Evolutionary conservation across 1,140 invertebrate genomes (phyloP).

Genomic region (Zaprionus ornatus): DNA sequence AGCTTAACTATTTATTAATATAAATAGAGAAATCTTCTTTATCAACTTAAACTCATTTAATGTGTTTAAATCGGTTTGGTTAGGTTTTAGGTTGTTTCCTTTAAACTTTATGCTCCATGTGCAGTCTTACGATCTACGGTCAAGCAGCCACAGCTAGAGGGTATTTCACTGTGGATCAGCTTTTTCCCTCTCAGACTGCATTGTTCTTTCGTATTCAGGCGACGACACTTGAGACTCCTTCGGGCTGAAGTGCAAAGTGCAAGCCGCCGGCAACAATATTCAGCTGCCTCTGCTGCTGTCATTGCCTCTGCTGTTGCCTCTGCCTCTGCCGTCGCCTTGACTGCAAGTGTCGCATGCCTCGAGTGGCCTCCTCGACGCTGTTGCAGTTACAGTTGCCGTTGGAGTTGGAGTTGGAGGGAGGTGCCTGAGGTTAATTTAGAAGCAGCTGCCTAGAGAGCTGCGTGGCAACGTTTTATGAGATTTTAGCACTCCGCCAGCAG

Average conservation of each 20-base stretch:
- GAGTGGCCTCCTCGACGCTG: constrained; percentile 47
- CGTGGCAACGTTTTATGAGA: constrained; percentile 71
- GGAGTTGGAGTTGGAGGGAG: constrained; percentile 16
- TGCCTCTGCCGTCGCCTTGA: constrained; percentile 27
- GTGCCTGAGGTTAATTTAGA: constrained; percentile 71
- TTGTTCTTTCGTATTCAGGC: constrained; percentile 26
- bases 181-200: neutral
- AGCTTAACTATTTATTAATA: too few relatives aligned
- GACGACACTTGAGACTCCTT: constrained; percentile 49
- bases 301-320: constrained; percentile 24
- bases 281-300: constrained; percentile 47
- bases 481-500: constrained; percentile 67
- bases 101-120: too few relatives aligned
- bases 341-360: constrained; percentile 71
- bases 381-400: constrained; percentile 17
- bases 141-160: neutral
- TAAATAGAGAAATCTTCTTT: too few relatives aligned
- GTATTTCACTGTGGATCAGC: constrained; percentile 1
- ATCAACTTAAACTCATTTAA: too few relatives aligned
- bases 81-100: neutral
- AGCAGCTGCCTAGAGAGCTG: constrained; percentile 47
- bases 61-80: too few relatives aligned
- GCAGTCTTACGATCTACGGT: too few relatives aligned
- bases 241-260: constrained; percentile 77
- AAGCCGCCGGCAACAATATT: constrained; percentile 50